Evolutionary conservation across 2,797 vertebrate species (phyloP), one percentile per base, ranked within the genome.

Genomic region (Poeciliopsis presidionis): DNA sequence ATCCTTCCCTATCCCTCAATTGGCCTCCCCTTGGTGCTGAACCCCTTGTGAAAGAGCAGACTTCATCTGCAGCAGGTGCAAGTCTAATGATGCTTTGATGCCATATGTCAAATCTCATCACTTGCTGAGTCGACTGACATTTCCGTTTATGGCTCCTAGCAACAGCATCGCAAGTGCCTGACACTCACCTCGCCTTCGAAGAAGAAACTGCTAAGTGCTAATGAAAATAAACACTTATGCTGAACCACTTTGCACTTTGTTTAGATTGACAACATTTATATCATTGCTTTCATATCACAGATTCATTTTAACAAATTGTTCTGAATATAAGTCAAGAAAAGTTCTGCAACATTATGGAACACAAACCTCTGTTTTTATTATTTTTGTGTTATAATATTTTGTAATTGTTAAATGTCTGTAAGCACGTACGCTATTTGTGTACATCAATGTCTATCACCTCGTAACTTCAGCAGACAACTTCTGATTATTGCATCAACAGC

Each of bases 51-150:
- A 96, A 96, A 97, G 95, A 95, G 90, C 92, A 90, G 92, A 81
- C 87, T 93, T 95, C 88, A 91, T 96, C 93, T 97, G 94, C 95
- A 96, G 96, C 97, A 97, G 97, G 96, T 96, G 93, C 94, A 91
- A 92, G 95, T 96, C 96, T 97, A 98, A 98, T 96, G 96, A 96
- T 91, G 95, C 96, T 97, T 97, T 98, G 96, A 98, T 97, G 97
- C 96, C 95, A 97, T 97, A 97, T 98, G 97, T 97, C 97, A 99
- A 96, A 96, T 96, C 95, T 96, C 96, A 96, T 97, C 96, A 95
- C 97, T 97, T 96, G 96, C 97, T 98, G 97, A 95, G 97, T 96
- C 88, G 95, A 96, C 88, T 97, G 97, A 97, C 97, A 97, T 98
- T 98, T 98, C 94, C 93, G 94, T 95, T 95, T 94, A 95, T 91